Base-by-base conservation (phyloP, 1,140 invertebrate species). In the Anastrepha ludens region DNA sequence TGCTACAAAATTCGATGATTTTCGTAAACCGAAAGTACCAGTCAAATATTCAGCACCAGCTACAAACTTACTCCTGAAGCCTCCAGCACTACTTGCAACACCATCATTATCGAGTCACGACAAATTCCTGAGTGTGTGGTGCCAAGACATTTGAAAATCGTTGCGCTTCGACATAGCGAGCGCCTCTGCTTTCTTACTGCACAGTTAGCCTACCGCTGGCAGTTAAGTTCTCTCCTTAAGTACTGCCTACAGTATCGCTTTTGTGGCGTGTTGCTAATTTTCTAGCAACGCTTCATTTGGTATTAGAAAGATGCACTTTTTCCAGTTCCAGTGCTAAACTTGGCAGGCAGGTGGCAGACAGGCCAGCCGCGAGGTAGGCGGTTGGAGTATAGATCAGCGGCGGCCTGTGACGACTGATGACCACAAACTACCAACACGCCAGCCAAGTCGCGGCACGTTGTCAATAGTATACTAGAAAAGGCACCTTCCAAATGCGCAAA, bases 21-120 rank as follows among this genome's bases (percentile, higher is more conserved):
- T 74, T 70, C 29, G 29, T 67, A 39, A 17, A 39, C 41, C 29
- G 29, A 29, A 29, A 29, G 29, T 29, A 29, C 29, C 29, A 62
- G 13, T 5, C 81, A 20, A 59, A 85, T 29, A 62, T 59, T 86
- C 55, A 44, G 1, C 60, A 29, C 29, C 29, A 17, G 2, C 13
- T 62, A 62, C 60, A 62, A 62, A 29, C 29, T 17, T 62, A 17
- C 60, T 62, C n/a, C 29, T 6, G 8, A n/a, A 62, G 15, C 11
- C 50, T 55, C 0, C 67, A 44, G 39, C 41, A 81, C 17, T 81
- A 58, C 47, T 81, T 55, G 47, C 74, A 81, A 81, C 47, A 81
- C 74, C 47, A 85, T 88, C 87, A 88, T 88, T 88, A 88, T 88
- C 87, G 81, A 88, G 87, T 88, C 87, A 88, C 87, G 87, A 88